These are phyloP conservation scores for Galerucella calmariensis DNA, from an alignment of 2,888 invertebrate species.

Conservation along the genomic window DNA sequence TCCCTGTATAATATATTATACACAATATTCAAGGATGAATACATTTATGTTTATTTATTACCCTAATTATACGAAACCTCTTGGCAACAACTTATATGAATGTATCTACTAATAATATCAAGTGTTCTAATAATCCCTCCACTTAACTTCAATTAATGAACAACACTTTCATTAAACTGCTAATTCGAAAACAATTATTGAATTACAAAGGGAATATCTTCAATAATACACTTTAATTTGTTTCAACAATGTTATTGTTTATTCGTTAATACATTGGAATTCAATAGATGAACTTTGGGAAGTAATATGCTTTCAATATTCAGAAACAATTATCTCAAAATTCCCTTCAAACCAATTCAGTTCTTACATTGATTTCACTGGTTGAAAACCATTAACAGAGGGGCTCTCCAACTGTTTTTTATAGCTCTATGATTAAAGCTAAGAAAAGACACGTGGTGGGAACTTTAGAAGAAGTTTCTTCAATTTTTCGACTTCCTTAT, in stretches of 20 bases:
- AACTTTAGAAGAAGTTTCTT: no score
- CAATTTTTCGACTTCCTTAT: no score
- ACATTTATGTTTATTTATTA: not conserved
- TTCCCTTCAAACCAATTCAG: no score
- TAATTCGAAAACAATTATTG: not conserved
- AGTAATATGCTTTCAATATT: no score
- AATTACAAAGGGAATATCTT: not conserved
- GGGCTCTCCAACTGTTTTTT: no score
- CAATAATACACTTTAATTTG: not conserved
- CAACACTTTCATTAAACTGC: not conserved
- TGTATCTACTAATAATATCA: not conserved
- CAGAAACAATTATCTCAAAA: no score
- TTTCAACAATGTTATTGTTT: not conserved
- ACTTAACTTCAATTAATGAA: slow-evolving; percentile 8
- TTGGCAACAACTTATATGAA: not conserved
- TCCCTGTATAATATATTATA: not conserved
- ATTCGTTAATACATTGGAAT: not conserved
- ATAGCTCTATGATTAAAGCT: no score
- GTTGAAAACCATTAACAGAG: no score
- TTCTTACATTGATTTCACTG: no score
- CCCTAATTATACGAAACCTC: not conserved
- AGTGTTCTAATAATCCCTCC: not conserved
- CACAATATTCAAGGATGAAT: not conserved
- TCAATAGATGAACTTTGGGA: no score
- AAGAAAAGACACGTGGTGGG: no score